These are phyloP conservation scores for Hippolais icterina DNA, from an alignment of 2,113 vertebrate genomes.

Conservation along the genomic window DNA sequence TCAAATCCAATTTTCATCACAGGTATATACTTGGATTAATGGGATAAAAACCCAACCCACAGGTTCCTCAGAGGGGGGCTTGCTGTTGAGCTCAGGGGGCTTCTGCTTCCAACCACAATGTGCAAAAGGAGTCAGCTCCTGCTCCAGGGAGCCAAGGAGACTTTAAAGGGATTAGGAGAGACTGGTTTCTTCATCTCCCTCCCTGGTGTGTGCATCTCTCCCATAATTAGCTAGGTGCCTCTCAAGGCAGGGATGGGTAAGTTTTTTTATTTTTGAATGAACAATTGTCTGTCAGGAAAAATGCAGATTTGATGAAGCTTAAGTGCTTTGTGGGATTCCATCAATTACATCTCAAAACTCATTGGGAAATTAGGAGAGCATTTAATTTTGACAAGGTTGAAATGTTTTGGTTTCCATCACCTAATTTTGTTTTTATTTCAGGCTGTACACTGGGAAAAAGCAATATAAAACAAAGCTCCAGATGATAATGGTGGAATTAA, in stretches of 20 bases:
- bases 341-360: slow-evolving; percentile 46
- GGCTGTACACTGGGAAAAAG: background rate
- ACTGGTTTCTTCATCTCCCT: background rate
- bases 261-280: slow-evolving; percentile 38
- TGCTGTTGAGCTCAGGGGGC: background rate
- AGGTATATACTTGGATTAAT: background rate
- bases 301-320: slow-evolving; percentile 51
- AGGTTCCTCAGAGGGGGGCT: background rate
- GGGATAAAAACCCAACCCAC: background rate
- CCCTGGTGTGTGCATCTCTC: background rate
- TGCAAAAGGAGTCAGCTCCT: background rate
- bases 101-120: background rate
- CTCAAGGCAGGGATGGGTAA: background rate
- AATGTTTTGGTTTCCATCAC: slow-evolving; percentile 29
- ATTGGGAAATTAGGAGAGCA: slow-evolving; percentile 45
- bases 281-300: slow-evolving; percentile 42
- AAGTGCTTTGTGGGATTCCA: slow-evolving; percentile 47
- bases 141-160: background rate
- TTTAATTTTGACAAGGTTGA: slow-evolving; percentile 59
- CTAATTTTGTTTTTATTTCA: slow-evolving; percentile 51
- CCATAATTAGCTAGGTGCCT: slow-evolving; percentile 34
- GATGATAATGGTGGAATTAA: background rate
- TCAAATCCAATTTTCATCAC: background rate
- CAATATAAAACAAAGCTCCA: background rate
- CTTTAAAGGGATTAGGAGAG: background rate